Percentiles rank a stretch among this genome's conserved stretches.
phyloP scores from a whole-genome alignment of 2,113 vertebrate genomes.

The Empidonax alnorum region DNA sequence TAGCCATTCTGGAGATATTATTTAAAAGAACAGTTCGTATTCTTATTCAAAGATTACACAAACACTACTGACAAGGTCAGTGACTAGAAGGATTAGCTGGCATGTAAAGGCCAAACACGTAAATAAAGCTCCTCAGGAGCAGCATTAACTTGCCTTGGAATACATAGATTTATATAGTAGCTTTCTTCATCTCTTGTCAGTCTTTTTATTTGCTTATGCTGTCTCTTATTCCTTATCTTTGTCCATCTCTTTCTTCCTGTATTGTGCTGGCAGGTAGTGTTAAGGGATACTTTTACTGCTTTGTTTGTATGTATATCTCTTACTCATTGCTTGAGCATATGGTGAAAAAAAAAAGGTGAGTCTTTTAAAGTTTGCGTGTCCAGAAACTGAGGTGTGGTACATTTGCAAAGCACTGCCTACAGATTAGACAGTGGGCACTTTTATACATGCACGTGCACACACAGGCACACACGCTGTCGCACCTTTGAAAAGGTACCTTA shows the following conservation, averaged over 20 bases:
- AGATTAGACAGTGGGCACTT: background rate
- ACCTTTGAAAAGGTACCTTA: background rate
- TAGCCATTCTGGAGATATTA: background rate
- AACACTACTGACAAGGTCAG: constrained; percentile 40
- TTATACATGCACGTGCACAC: background rate
- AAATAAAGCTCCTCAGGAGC: constrained; percentile 24
- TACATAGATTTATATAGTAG: background rate
- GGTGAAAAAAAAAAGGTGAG: background rate
- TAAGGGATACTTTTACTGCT: background rate
- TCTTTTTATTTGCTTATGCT: background rate
- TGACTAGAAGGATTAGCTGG: constrained; percentile 31
- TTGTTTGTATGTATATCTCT: background rate
- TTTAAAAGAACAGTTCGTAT: background rate
- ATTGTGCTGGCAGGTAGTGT: background rate
- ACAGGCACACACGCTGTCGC: background rate
- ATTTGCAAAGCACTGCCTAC: background rate
- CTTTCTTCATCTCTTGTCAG: background rate
- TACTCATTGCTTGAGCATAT: background rate
- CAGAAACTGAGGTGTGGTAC: background rate
- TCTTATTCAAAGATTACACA: constrained; percentile 39
- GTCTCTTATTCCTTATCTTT: background rate
- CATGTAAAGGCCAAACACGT: background rate
- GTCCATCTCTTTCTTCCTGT: background rate
- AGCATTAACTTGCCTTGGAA: background rate
- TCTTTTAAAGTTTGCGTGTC: background rate